Base-by-base conservation (phyloP, 2,888 invertebrate genomes). In the Ptilodon capucinus region DNA sequence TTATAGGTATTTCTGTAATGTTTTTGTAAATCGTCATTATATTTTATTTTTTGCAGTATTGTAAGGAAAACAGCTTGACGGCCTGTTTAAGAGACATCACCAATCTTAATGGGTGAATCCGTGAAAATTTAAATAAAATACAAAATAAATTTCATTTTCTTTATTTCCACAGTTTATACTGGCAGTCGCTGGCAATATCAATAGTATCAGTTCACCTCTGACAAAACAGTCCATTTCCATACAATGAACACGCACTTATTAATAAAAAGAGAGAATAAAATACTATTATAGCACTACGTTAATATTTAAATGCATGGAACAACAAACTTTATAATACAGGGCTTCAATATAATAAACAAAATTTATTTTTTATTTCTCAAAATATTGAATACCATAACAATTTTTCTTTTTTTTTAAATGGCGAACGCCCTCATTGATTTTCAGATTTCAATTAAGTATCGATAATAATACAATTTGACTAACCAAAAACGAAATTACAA, bases 241-340 rank as follows among this genome's bases (percentile, higher is more conserved):
- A 52, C 38, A 40, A 48, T 53, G 45, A 46, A 44, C 45, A 57
- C 55, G 48, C 64, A 68, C 55, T 56, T 56, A 32, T 56, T 28
- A 28, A n/a, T 62, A 49, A 57, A 46, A 54, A 72, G 68, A 77
- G 69, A 75, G 62, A 56, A 51, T 64, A 60, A 47, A 51, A 57
- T 51, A 35, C 46, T 21, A 28, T 25, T 9, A 25, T 21, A 46
- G 42, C 42, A 59, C 52, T 51, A 44, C 38, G 48, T 48, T 36
- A 56, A 34, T 19, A 43, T 47, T 57, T 84, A 84, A 85, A 86
- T 84, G 85, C 85, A 80, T 77, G 75, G 75, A 76, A 79, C 72
- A 28, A 11, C 28, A 28, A n/a, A 3, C 25, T 28, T 28, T 28
- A 28, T 11, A 28, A 28, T 8, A 25, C 25, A 25, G 25, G 25